Evolutionary conservation across 2,113 vertebrate genomes (phyloP).

Genomic region (Hyperopisus bebe): DNA sequence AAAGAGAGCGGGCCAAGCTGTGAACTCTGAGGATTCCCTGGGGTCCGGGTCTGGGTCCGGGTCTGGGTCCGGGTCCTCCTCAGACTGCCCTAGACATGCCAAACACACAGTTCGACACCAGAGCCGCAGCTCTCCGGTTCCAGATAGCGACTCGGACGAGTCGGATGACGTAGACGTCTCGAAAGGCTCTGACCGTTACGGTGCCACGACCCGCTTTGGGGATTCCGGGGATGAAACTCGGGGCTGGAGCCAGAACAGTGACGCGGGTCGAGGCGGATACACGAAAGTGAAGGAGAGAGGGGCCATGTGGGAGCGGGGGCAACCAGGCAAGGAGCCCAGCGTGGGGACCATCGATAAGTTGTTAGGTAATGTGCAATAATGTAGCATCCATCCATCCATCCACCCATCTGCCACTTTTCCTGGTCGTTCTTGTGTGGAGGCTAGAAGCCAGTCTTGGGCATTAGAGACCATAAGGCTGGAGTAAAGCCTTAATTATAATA

Average conservation of each 20-base stretch:
- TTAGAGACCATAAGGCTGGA: background rate
- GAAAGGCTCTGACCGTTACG: constrained; percentile 24
- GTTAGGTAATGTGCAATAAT: constrained; percentile 60
- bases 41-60: constrained; percentile 32
- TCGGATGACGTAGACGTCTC: constrained; percentile 73
- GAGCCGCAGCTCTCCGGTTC: background rate
- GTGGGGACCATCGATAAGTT: constrained; percentile 51
- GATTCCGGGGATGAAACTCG: constrained; percentile 50
- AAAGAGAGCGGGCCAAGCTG: background rate
- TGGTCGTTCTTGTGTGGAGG: background rate
- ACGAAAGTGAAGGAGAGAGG: background rate
- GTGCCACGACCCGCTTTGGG: background rate
- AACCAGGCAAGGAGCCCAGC: background rate
- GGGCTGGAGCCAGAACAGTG: background rate
- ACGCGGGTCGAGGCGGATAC: background rate
- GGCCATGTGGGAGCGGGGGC: background rate
- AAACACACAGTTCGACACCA: background rate
- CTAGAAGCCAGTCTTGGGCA: background rate
- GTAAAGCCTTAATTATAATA: background rate
- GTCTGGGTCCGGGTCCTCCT: background rate
- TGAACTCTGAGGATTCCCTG: constrained; percentile 25
- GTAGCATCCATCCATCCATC: background rate
- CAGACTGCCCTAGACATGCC: constrained; percentile 19
- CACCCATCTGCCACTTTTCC: background rate
- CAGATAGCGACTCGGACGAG: constrained; percentile 61